phyloP scores from a whole-genome alignment of 1,140 invertebrate genomes.

The Glossosoma conforme region DNA sequence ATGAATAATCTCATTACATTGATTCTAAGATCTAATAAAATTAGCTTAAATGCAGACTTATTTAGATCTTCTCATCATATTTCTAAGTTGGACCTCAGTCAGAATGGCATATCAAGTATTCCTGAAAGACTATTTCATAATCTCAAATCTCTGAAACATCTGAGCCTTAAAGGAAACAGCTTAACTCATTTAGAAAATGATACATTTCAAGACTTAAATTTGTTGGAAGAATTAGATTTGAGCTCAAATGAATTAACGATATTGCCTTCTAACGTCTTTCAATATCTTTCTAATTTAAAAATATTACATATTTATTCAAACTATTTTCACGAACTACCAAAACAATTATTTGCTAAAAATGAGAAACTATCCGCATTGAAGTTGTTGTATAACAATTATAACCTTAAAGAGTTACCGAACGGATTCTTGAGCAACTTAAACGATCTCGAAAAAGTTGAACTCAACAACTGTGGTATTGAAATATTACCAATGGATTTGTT shows the following conservation, averaged over 20 bases:
- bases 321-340: constrained; percentile 55
- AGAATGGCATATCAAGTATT: constrained; percentile 54
- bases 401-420: constrained; percentile 49
- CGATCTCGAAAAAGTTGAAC: constrained; percentile 47
- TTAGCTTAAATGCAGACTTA: constrained; percentile 52
- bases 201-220: constrained; percentile 53
- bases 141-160: constrained; percentile 50
- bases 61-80: constrained; percentile 52
- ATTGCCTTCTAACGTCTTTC: constrained; percentile 54
- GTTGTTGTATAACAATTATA: constrained; percentile 51
- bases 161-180: constrained; percentile 61
- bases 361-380: constrained; percentile 49
- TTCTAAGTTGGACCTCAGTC: constrained; percentile 56
- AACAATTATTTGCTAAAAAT: constrained; percentile 53
- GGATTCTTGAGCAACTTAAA: constrained; percentile 53
- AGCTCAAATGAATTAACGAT: constrained; percentile 56
- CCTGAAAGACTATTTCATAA: constrained; percentile 55
- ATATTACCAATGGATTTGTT: constrained; percentile 54
- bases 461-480: constrained; percentile 48
- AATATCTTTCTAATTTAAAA: constrained; percentile 52
- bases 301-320: constrained; percentile 56
- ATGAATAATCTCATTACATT: constrained; percentile 54
- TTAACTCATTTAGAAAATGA: constrained; percentile 53
- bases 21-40: constrained; percentile 55
- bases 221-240: constrained; percentile 56